Conservation (phyloP, 1,140 invertebrate genomes). For the Vollenhovia emeryi region DNA sequence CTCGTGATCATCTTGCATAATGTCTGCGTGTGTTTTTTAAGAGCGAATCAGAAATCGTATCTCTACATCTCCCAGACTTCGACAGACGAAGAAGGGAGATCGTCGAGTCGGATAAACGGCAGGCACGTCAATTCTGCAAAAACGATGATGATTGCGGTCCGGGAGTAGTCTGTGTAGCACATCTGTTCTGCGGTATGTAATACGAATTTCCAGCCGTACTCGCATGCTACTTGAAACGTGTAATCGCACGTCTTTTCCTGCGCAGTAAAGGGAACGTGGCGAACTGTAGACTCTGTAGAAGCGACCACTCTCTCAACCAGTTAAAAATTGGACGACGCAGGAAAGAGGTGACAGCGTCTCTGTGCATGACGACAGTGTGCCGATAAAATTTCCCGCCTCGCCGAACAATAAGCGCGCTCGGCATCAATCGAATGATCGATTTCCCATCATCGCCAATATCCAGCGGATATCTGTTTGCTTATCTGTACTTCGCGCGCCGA, state of each 20-base stretch:
- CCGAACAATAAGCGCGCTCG: constrained; percentile 33
- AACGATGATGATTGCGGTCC: constrained; percentile 58
- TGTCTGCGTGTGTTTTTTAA: not conserved
- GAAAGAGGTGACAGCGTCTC: not conserved
- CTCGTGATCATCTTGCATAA: not conserved
- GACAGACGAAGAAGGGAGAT: constrained; percentile 57
- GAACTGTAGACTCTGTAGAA: not conserved
- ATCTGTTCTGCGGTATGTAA: constrained; percentile 66
- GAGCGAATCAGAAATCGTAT: constrained; percentile 64
- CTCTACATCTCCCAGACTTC: constrained; percentile 67
- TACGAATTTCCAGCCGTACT: not conserved
- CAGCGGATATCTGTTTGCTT: constrained; percentile 55
- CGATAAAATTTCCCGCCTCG: constrained; percentile 34
- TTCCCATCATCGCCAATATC: constrained; percentile 51
- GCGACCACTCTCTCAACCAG: not conserved
- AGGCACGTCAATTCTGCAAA: constrained; percentile 40
- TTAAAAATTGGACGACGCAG: not conserved
- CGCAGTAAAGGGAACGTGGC: constrained; percentile 42
- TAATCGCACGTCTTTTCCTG: not conserved
- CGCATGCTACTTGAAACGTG: not conserved
- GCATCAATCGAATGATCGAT: constrained; percentile 53
- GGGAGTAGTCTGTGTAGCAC: constrained; percentile 44
- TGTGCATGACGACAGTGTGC: not conserved
- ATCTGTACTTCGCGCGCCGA: constrained; percentile 40
- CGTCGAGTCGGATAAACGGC: not conserved